phyloP scores from a whole-genome alignment of 2,113 vertebrate species.

The Plectropomus leopardus region DNA sequence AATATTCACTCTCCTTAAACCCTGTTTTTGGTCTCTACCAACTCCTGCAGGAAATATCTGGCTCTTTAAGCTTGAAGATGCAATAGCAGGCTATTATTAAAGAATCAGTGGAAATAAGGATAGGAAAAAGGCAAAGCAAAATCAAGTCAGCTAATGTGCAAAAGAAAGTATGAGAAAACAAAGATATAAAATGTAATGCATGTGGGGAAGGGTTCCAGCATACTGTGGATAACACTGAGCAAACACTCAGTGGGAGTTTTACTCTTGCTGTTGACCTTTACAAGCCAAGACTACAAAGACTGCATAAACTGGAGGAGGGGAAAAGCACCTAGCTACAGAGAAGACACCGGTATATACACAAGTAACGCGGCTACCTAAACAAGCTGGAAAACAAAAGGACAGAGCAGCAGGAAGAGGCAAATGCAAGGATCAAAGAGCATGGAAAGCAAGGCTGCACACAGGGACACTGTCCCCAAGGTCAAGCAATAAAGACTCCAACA shows the following conservation, averaged over 20 bases:
- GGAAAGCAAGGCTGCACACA: conserved; percentile 5
- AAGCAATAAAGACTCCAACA: conserved; percentile 3
- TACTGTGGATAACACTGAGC: background rate
- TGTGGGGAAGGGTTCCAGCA: background rate
- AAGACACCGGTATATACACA: conserved; percentile 2
- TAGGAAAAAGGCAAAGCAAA: background rate
- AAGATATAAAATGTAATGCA: background rate
- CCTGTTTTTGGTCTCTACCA: background rate
- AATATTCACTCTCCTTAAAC: background rate
- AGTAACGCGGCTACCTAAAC: conserved; percentile 39
- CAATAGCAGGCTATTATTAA: background rate
- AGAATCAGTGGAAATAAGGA: background rate
- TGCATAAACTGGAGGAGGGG: background rate
- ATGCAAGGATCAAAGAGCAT: conserved; percentile 22
- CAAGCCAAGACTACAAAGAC: conserved; percentile 3
- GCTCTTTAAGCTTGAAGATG: background rate
- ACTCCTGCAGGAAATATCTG: background rate
- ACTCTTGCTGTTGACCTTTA: conserved; percentile 20
- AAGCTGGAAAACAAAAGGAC: conserved; percentile 36
- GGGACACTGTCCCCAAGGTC: conserved; percentile 17
- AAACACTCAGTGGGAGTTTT: conserved; percentile 1
- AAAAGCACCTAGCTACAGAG: background rate
- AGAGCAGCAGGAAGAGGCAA: conserved; percentile 35
- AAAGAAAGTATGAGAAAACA: background rate
- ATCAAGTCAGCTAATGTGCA: background rate